Conservation (phyloP, 92 coral and sea anemone genomes). For the Galaxea fascicularis region DNA sequence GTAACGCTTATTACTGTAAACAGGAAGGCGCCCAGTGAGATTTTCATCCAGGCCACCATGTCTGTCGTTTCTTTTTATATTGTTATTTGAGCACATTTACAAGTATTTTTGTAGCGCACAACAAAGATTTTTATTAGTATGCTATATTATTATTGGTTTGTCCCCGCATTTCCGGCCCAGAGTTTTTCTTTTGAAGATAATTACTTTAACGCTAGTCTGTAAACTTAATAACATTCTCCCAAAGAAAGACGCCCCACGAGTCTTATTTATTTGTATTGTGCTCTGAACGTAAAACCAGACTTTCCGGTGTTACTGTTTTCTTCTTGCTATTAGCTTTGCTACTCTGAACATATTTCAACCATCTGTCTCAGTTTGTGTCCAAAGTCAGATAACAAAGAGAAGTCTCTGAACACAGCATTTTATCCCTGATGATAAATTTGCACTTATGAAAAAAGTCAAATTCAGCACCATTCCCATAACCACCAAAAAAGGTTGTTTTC, state of each 20-base stretch:
- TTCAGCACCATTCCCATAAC: too few relatives aligned
- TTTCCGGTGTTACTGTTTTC: background rate
- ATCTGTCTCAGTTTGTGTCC: background rate
- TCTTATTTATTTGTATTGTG: background rate
- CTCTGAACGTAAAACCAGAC: background rate
- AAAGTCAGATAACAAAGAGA: background rate
- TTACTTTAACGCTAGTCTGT: background rate
- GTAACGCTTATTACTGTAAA: background rate
- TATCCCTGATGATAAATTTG: background rate
- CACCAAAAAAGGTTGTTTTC: too few relatives aligned
- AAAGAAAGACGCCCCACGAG: background rate
- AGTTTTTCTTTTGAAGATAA: background rate
- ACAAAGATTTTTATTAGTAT: background rate
- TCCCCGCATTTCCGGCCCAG: background rate
- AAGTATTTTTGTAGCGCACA: background rate
- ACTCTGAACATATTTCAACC: background rate
- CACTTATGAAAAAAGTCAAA: too few relatives aligned
- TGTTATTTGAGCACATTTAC: background rate
- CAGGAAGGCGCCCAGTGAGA: slow-evolving; percentile 11
- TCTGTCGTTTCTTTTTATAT: background rate
- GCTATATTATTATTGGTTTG: background rate
- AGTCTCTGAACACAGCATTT: background rate
- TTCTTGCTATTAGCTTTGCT: background rate
- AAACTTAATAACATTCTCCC: background rate
- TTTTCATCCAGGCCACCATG: slow-evolving; percentile 9